Conservation (phyloP, 2,113 vertebrate species). For the Cichladusa arquata region DNA sequence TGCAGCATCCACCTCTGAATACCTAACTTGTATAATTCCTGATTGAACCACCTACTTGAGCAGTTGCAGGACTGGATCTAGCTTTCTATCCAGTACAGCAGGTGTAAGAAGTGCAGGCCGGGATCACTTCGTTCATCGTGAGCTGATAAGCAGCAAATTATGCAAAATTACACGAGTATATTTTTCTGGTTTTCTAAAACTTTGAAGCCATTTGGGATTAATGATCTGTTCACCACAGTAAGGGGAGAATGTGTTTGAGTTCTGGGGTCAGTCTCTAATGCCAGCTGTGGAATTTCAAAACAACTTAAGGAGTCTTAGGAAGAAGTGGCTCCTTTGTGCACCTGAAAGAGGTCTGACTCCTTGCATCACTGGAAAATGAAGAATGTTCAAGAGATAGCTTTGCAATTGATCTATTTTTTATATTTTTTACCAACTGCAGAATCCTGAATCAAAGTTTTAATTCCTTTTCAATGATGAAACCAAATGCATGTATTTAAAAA, state of each 20-base stretch:
- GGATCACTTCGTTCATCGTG: not conserved
- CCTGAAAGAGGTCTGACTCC: not conserved
- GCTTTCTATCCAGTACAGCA: not conserved
- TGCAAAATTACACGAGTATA: not conserved
- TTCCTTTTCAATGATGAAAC: not conserved
- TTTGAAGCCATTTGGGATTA: conserved; percentile 35
- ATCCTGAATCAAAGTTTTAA: not conserved
- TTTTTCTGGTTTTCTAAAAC: conserved; percentile 25
- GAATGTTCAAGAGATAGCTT: conserved; percentile 44
- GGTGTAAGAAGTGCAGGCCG: not conserved
- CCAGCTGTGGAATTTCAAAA: not conserved
- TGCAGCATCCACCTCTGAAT: not conserved
- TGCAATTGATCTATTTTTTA: conserved; percentile 45
- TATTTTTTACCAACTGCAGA: conserved; percentile 44
- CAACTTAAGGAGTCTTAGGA: not conserved
- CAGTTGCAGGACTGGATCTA: not conserved
- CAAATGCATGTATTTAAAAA: not conserved
- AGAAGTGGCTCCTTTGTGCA: not conserved
- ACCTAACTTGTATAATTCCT: not conserved
- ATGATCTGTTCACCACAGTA: not conserved
- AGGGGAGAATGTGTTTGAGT: not conserved
- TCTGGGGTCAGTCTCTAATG: not conserved
- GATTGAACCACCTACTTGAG: not conserved
- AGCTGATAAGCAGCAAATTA: not conserved
- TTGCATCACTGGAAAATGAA: not conserved